Conservation (phyloP, 1,140 invertebrate species). For the Ericerus pela region DNA sequence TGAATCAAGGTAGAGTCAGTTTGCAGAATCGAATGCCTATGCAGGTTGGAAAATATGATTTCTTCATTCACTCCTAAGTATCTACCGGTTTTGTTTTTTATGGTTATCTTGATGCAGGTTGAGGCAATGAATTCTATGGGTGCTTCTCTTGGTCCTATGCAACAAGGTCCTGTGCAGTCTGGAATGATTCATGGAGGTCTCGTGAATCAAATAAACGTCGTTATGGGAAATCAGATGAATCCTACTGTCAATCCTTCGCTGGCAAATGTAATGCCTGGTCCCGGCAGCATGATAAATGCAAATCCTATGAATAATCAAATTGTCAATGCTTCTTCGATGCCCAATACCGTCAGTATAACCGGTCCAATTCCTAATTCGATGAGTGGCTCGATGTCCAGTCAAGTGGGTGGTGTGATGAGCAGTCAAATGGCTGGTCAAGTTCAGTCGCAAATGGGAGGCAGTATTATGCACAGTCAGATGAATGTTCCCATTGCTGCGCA, state of each 20-base stretch:
- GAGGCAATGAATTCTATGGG: slow-evolving; percentile 23
- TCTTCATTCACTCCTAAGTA: neutral
- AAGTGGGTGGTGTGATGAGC: slow-evolving; percentile 28
- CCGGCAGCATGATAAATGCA: neutral
- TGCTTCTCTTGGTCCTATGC: slow-evolving; percentile 29
- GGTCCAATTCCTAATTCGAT: slow-evolving; percentile 27
- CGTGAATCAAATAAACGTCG: neutral
- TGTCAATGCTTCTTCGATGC: neutral
- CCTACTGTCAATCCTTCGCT: neutral
- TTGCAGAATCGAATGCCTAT: slow-evolving; percentile 23
- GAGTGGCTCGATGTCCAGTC: too few species aligned
- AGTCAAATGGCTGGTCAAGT: neutral
- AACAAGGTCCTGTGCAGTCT: slow-evolving; percentile 27
- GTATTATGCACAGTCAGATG: slow-evolving; percentile 30
- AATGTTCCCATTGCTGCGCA: slow-evolving; percentile 31
- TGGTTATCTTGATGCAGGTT: neutral
- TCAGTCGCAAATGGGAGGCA: neutral
- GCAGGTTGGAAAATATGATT: neutral
- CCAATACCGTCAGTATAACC: slow-evolving; percentile 11
- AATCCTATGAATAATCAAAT: slow-evolving; percentile 4
- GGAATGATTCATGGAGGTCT: too few species aligned
- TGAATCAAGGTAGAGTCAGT: slow-evolving; percentile 42
- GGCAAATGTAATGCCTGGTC: neutral
- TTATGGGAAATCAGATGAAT: neutral
- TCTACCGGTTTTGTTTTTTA: neutral